Evolutionary conservation across 2,888 invertebrate genomes (phyloP).

Genomic region (Amorpha juglandis): DNA sequence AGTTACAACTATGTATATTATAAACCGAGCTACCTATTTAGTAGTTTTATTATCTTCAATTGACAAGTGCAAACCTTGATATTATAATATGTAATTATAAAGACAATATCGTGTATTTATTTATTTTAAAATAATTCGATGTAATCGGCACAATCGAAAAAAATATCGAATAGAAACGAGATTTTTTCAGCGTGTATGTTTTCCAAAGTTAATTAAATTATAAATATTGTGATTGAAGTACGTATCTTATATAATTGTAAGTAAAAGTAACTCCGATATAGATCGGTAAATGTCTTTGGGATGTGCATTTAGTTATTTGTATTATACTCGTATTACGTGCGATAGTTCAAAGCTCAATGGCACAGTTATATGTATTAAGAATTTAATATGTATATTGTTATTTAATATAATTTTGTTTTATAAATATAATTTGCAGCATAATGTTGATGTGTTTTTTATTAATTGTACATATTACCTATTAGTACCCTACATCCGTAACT

Average conservation of each 20-base stretch:
- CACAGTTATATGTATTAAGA: constrained; percentile 35
- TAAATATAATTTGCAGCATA: constrained; percentile 52
- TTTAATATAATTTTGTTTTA: constrained; percentile 48
- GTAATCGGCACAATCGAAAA: too few relatives aligned
- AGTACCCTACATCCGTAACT: neutral
- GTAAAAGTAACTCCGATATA: constrained; percentile 1
- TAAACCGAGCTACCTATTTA: neutral
- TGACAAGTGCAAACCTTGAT: constrained; percentile 22
- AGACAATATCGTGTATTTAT: constrained; percentile 31
- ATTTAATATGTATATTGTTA: constrained; percentile 42
- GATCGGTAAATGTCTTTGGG: neutral
- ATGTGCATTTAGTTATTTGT: constrained; percentile 41
- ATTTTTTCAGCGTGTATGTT: neutral
- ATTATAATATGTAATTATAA: constrained; percentile 5
- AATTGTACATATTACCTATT: neutral
- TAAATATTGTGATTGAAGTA: neutral
- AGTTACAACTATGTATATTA: neutral
- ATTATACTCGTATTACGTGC: constrained; percentile 26
- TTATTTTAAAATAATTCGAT: constrained; percentile 24
- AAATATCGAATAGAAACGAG: neutral
- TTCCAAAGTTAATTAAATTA: constrained; percentile 17
- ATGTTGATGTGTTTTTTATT: constrained; percentile 42
- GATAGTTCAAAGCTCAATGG: constrained; percentile 37
- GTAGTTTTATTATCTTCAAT: constrained; percentile 7
- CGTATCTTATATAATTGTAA: constrained; percentile 6